Percentiles rank a stretch among this genome's conserved stretches.
phyloP scores from a whole-genome alignment of 2,888 invertebrate species.

The Eumacrocentrus americanus region DNA sequence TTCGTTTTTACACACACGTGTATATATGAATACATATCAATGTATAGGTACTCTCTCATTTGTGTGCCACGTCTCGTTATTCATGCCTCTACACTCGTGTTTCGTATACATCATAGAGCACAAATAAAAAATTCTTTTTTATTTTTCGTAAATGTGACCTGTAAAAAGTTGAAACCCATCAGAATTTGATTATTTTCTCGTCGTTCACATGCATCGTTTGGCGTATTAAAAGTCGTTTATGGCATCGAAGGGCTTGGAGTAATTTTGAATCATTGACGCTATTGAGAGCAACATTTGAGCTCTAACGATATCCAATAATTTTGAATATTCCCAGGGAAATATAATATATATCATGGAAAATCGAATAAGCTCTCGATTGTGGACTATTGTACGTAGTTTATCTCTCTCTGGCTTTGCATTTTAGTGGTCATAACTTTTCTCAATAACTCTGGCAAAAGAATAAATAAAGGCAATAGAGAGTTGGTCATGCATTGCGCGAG shows the following conservation, averaged over 20 bases:
- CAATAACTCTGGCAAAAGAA: not conserved
- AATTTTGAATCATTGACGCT: no score
- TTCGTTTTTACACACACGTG: not conserved
- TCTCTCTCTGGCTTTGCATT: no score
- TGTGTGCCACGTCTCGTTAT: not conserved
- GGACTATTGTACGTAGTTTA: not conserved
- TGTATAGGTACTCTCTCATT: not conserved
- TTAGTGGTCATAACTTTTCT: not conserved
- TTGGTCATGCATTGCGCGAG: slow-evolving; percentile 9
- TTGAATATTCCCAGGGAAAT: not conserved
- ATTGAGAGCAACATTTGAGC: no score
- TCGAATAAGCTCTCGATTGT: not conserved
- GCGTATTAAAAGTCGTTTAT: no score
- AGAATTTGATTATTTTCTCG: slow-evolving; percentile 24
- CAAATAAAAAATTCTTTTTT: not conserved
- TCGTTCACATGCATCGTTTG: no score
- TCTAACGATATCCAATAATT: slow-evolving; percentile 4
- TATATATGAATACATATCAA: not conserved
- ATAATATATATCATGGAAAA: not conserved
- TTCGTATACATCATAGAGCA: not conserved
- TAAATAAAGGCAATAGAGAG: not conserved
- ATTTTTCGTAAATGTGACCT: not conserved
- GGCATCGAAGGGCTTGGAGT: no score
- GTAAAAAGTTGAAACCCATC: slow-evolving; percentile 23
- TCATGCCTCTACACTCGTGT: slow-evolving; percentile 3